Percentiles rank a stretch among this genome's conserved stretches.
These are phyloP conservation scores for Elephas maximus DNA, from an alignment of 2,113 vertebrate genomes.

Conservation along the genomic window DNA sequence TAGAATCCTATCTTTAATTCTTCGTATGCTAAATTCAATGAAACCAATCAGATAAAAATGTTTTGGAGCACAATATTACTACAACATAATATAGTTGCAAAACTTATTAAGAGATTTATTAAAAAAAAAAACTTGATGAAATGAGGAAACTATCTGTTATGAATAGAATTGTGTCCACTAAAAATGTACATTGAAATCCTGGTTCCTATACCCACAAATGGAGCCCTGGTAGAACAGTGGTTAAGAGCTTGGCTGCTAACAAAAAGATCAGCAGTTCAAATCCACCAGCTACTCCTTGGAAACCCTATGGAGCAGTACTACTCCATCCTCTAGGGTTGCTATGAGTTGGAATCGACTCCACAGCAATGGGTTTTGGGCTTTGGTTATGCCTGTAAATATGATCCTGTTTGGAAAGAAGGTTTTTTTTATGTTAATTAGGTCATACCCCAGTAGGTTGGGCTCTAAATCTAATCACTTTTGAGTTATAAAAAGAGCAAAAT, in stretches of 20 bases:
- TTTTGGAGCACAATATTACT: not conserved
- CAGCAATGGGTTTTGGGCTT: too few relatives aligned
- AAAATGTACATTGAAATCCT: not conserved
- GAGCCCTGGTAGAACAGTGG: too few relatives aligned
- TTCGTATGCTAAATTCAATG: not conserved
- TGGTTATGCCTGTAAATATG: too few relatives aligned
- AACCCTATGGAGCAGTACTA: too few relatives aligned
- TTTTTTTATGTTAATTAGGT: not conserved
- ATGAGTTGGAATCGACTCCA: too few relatives aligned
- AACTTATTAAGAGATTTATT: not conserved
- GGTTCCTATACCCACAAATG: not conserved
- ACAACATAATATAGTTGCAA: not conserved
- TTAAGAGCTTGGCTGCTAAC: too few relatives aligned
- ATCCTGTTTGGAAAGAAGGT: not conserved
- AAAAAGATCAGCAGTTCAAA: too few relatives aligned
- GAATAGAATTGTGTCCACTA: not conserved
- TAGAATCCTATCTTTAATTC: not conserved
- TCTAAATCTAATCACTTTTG: not conserved
- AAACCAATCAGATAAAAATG: not conserved
- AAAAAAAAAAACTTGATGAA: not conserved
- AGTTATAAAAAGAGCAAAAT: not conserved
- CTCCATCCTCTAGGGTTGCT: too few relatives aligned
- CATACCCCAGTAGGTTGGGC: too few relatives aligned
- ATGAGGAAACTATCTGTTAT: not conserved
- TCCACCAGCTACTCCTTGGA: too few relatives aligned